These are phyloP conservation scores for Nasonovia ribisnigri DNA, from an alignment of 2,888 invertebrate species.

Conservation along the genomic window DNA sequence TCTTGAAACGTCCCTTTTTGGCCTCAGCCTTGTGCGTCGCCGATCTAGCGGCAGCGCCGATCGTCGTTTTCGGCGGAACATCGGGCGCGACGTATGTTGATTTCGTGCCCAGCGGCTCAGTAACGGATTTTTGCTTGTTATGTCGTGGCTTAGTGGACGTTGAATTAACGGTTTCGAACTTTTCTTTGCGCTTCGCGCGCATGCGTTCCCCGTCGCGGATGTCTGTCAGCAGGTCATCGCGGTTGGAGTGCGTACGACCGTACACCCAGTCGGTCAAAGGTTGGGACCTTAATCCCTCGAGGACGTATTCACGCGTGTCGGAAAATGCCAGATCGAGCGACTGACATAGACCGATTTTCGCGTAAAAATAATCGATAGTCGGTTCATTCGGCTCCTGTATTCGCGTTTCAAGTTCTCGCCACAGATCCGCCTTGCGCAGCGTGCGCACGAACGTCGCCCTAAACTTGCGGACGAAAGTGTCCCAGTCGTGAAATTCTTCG, in stretches of 20 bases:
- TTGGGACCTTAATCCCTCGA: background rate
- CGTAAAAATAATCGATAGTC: background rate
- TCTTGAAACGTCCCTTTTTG: background rate
- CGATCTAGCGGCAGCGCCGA: too few species aligned
- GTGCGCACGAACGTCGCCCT: too few species aligned
- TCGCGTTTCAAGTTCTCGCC: background rate
- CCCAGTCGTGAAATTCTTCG: too few species aligned
- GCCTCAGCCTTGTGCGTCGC: too few species aligned
- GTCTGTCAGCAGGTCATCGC: background rate
- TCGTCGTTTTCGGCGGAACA: conserved; percentile 6
- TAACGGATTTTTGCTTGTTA: too few species aligned
- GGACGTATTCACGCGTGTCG: background rate
- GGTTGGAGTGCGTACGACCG: background rate
- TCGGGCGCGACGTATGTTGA: background rate
- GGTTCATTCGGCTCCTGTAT: background rate
- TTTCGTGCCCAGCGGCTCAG: background rate
- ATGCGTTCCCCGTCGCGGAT: background rate
- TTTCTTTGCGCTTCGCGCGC: too few species aligned
- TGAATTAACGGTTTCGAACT: too few species aligned
- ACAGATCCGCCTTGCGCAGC: too few species aligned
- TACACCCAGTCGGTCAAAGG: background rate
- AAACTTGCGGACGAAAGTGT: too few species aligned
- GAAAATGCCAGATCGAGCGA: background rate
- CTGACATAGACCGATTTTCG: background rate
- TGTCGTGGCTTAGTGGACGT: background rate